These are phyloP conservation scores for Prochilodus magdalenae DNA, from an alignment of 2,113 vertebrate genomes.

Conservation along the genomic window DNA sequence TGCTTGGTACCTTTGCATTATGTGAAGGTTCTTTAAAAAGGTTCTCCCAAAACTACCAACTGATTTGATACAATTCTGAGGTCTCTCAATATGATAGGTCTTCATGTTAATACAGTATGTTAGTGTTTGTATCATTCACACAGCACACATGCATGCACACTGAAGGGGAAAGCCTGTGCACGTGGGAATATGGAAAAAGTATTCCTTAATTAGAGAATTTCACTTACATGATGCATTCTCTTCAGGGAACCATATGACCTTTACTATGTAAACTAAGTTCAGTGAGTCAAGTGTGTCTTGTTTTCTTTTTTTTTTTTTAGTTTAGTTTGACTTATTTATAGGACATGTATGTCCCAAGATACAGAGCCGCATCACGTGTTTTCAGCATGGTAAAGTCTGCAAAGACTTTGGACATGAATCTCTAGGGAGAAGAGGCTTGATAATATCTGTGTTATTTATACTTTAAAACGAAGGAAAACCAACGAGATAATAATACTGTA, in stretches of 20 bases:
- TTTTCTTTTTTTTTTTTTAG: background rate
- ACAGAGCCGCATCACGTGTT: background rate
- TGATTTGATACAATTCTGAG: too few relatives aligned
- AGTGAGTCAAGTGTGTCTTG: background rate
- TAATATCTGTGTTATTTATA: slow-evolving; percentile 42
- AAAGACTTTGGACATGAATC: background rate
- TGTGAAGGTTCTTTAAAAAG: too few relatives aligned
- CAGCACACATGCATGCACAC: too few relatives aligned
- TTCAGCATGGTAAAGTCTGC: background rate
- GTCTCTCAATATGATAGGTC: too few relatives aligned
- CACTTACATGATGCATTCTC: background rate
- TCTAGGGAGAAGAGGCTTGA: slow-evolving; percentile 3
- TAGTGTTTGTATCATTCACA: too few relatives aligned
- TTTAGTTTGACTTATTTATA: background rate
- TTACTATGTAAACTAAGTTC: background rate
- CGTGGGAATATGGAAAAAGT: background rate
- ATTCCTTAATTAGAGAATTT: background rate
- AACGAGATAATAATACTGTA: slow-evolving; percentile 28
- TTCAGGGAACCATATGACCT: background rate
- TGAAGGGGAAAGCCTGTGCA: too few relatives aligned
- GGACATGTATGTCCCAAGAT: background rate
- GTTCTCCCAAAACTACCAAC: too few relatives aligned
- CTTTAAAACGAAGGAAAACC: slow-evolving; percentile 30
- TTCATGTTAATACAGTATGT: too few relatives aligned
- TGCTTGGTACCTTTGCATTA: too few relatives aligned